Base-by-base conservation (phyloP, 2,888 invertebrate species). In the Alloplasta piceator region DNA sequence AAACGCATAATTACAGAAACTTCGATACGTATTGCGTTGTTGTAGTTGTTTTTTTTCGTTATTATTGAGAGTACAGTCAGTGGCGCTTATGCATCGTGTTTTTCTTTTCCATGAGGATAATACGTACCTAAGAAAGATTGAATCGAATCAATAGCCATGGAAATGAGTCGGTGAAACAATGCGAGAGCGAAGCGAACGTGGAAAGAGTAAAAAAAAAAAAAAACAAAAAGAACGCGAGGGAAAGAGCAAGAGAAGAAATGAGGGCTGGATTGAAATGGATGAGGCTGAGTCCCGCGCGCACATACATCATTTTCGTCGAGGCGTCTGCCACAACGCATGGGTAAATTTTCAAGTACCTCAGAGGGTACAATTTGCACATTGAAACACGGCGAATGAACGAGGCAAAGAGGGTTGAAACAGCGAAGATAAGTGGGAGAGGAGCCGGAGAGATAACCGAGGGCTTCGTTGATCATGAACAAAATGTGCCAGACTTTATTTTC, bases 121-220 rank as follows among this genome's bases (percentile, higher is more conserved):
- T 66, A 46, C 60, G 52, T 38, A 36, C 41, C 16, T 14, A n/a
- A 43, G 80, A 39, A 63, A 61, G 43, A 52, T 46, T 38, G 67
- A 43, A 74, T 74, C 36, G 58, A 78, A 73, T 78, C 68, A 64
- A 78, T 74, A 63, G 66, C 39, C 26, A 26, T 26, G 26, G 26
- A 26, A 26, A 26, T 26, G 56, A 12, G 41, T 46, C n/a, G 52
- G 39, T 10, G 63, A 63, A 50, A 12, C 26, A 26, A 52, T 36
- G 6, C 1, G 26, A 26, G 26, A 26, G 26, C 26, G 26, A 26
- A 26, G 26, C 3, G 26, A 26, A 26, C 26, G 26, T 26, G 26
- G 26, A 26, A 26, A 26, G 26, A 41, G 55, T 39, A 41, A 50
- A 9, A 16, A 60, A 50, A 68, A 43, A 50, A 43, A 14, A 61